A percentile compares a stretch with the other conserved stretches of the same genome.
These are phyloP conservation scores for Yponomeuta plumbellus DNA, from an alignment of 2,888 invertebrate genomes.

Conservation along the genomic window DNA sequence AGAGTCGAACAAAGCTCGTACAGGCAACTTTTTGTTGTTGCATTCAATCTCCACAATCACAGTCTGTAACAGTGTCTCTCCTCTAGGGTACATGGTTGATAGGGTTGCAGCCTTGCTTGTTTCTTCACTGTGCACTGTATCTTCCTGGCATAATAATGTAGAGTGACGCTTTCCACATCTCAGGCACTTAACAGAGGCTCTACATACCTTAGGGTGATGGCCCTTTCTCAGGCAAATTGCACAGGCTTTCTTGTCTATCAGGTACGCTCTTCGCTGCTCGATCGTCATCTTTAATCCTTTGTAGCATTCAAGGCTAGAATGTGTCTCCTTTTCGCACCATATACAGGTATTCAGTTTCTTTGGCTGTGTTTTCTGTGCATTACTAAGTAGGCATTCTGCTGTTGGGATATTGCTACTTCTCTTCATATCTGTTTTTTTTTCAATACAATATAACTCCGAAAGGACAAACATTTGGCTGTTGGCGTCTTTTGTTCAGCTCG, in stretches of 20 bases:
- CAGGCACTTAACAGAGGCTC: conserved; percentile 12
- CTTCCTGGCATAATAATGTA: background rate
- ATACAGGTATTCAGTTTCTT: too few relatives aligned
- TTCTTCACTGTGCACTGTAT: background rate
- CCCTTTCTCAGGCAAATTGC: conserved; percentile 13
- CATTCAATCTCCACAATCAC: background rate
- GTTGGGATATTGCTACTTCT: too few relatives aligned
- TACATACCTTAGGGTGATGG: conserved; percentile 8
- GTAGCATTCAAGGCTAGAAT: too few relatives aligned
- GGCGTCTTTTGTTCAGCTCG: too few relatives aligned
- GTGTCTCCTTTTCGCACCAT: too few relatives aligned
- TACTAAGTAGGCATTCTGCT: too few relatives aligned
- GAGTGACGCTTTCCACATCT: conserved; percentile 14
- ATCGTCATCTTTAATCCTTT: too few relatives aligned
- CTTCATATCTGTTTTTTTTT: too few relatives aligned
- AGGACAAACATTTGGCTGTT: too few relatives aligned
- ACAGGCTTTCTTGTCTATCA: conserved; percentile 15
- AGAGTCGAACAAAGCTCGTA: conserved; percentile 15
- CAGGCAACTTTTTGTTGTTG: background rate
- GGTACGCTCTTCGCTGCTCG: too few relatives aligned
- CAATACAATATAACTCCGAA: too few relatives aligned
- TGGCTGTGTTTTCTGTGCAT: too few relatives aligned
- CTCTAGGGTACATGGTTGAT: background rate
- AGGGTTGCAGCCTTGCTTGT: background rate
- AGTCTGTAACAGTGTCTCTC: conserved; percentile 18